Conservation (phyloP, 2,113 vertebrate genomes). For the Mesoclemmys tuberculata region DNA sequence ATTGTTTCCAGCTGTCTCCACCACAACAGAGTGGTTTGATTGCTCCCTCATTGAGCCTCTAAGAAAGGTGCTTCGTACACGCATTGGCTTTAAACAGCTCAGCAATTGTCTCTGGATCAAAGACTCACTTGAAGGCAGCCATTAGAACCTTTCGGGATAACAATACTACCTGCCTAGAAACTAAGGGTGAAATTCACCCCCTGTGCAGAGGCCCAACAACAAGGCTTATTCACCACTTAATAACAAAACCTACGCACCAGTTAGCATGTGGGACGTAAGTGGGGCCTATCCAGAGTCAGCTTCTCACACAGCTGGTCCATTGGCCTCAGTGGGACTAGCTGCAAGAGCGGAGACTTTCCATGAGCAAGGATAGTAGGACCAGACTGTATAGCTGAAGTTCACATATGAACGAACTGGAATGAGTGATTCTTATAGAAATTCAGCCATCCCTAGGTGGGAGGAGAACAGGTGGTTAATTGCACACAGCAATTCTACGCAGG, state of each 20-base stretch:
- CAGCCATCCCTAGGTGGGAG: too few relatives aligned
- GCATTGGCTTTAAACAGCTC: fast-evolving
- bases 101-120: neutral
- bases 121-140: neutral
- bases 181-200: fast-evolving
- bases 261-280: neutral
- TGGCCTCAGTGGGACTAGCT: neutral
- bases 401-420: neutral
- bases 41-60: neutral
- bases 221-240: neutral
- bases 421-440: neutral
- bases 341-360: neutral
- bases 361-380: neutral
- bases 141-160: neutral
- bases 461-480: neutral
- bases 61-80: neutral
- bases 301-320: neutral
- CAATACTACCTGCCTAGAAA: neutral
- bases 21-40: neutral
- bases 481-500: neutral
- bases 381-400: fast-evolving
- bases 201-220: neutral
- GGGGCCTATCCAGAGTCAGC: neutral
- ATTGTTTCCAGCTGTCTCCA: neutral
- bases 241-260: neutral